phyloP scores from a whole-genome alignment of 2,797 vertebrate species.

The Champsocephalus esox region DNA sequence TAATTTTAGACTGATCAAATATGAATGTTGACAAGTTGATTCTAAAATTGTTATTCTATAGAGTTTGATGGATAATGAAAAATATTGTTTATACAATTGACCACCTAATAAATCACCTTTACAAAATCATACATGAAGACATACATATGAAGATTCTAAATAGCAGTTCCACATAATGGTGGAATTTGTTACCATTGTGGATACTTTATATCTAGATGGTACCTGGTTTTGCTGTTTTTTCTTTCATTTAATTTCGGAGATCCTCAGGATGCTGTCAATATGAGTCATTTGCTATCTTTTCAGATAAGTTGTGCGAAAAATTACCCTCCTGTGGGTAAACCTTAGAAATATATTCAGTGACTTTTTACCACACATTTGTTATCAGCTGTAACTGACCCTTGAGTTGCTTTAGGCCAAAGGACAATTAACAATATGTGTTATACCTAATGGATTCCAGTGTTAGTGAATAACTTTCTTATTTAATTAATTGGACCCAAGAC shows the following conservation, averaged over 20 bases:
- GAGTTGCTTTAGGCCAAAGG: slow-evolving; percentile 2
- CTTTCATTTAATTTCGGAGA: slow-evolving; percentile 66
- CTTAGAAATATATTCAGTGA: slow-evolving; percentile 26
- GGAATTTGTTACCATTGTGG: slow-evolving; percentile 42
- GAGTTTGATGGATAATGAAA: slow-evolving; percentile 12
- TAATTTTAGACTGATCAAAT: neutral
- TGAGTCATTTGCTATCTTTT: slow-evolving; percentile 44
- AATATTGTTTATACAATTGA: neutral
- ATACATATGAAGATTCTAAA: slow-evolving; percentile 10
- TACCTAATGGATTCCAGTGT: slow-evolving; percentile 2
- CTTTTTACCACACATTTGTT: slow-evolving; percentile 47
- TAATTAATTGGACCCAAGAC: slow-evolving; percentile 17
- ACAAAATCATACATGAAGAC: slow-evolving; percentile 11
- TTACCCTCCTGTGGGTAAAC: slow-evolving; percentile 19
- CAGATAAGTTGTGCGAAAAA: slow-evolving; percentile 12
- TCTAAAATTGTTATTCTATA: neutral
- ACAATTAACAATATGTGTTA: slow-evolving; percentile 38
- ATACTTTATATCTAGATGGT: slow-evolving; percentile 48
- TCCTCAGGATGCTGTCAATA: slow-evolving; percentile 66
- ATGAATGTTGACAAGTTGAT: neutral
- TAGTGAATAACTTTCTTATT: slow-evolving; percentile 15
- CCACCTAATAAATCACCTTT: neutral
- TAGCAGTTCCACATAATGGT: slow-evolving; percentile 21
- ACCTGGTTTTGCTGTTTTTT: slow-evolving; percentile 43
- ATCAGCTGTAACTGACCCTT: slow-evolving; percentile 23